These are phyloP conservation scores for Caerostris darwini DNA, from an alignment of 1,140 invertebrate species.

Conservation along the genomic window DNA sequence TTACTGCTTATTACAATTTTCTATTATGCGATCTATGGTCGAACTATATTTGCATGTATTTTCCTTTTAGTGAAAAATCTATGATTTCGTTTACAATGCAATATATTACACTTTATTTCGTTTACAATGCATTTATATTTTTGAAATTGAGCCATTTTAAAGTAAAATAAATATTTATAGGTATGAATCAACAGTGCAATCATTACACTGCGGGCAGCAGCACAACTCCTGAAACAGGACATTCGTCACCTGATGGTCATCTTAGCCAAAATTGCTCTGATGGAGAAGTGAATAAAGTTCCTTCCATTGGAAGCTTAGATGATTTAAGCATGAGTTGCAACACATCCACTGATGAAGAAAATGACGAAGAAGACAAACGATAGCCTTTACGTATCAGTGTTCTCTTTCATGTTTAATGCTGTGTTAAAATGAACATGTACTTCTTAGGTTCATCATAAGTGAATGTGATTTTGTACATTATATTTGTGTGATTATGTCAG, in stretches of 20 bases:
- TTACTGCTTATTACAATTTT: too few species aligned
- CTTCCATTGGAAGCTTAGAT: conserved; percentile 70
- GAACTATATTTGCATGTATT: too few species aligned
- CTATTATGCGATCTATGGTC: too few species aligned
- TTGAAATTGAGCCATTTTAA: background rate
- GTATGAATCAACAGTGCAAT: conserved; percentile 66
- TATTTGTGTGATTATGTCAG: conserved; percentile 41
- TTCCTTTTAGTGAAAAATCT: too few species aligned
- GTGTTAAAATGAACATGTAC: conserved; percentile 1
- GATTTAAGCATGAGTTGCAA: conserved; percentile 74
- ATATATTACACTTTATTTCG: background rate
- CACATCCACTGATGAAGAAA: conserved; percentile 69
- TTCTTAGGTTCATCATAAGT: conserved; percentile 13
- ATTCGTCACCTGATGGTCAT: conserved; percentile 75
- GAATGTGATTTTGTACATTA: conserved; percentile 48
- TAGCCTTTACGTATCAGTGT: conserved; percentile 6
- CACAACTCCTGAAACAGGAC: conserved; percentile 55
- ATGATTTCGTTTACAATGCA: background rate
- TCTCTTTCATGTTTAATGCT: conserved; percentile 9
- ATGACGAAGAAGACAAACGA: conserved; percentile 71
- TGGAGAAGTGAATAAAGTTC: conserved; percentile 67
- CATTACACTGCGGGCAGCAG: conserved; percentile 57
- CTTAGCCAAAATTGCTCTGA: conserved; percentile 75
- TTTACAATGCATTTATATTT: background rate
- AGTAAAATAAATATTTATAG: background rate